These are phyloP conservation scores for Xestia sexstrigata DNA, from an alignment of 2,888 invertebrate species.

Conservation along the genomic window DNA sequence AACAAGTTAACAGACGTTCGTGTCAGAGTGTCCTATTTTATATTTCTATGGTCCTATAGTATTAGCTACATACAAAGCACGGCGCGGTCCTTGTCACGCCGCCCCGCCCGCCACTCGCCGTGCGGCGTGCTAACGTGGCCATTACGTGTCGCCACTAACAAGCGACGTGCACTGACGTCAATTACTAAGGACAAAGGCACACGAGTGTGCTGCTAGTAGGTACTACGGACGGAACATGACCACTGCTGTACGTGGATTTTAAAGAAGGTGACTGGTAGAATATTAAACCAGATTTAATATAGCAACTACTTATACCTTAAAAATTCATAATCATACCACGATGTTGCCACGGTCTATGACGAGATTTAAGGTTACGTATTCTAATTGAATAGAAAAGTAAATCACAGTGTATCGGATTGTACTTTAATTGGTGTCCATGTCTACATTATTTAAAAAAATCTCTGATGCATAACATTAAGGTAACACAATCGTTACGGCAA, in stretches of 20 bases:
- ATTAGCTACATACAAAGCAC: conserved; percentile 1
- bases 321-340: too few species aligned
- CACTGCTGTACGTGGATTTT: conserved; percentile 1
- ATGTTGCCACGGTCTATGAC: neutral
- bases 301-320: too few species aligned
- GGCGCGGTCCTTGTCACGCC: conserved; percentile 4
- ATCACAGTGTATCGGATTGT: neutral
- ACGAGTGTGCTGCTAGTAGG: conserved; percentile 9
- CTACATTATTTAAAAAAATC: neutral
- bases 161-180: conserved; percentile 35
- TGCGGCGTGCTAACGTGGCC: conserved; percentile 26
- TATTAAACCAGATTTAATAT: neutral
- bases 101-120: neutral
- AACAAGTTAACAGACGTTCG: neutral
- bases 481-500: neutral
- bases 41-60: too few species aligned
- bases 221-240: conserved; percentile 9
- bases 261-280: neutral
- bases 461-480: neutral
- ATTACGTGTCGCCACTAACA: conserved; percentile 49
- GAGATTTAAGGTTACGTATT: neutral
- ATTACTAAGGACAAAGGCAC: conserved; percentile 22
- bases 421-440: neutral
- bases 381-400: neutral
- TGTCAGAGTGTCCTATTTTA: neutral